A percentile compares a stretch with the other conserved stretches of the same genome.
phyloP scores from a whole-genome alignment of 2,113 vertebrate species.

The Craseonycteris thonglongyai region DNA sequence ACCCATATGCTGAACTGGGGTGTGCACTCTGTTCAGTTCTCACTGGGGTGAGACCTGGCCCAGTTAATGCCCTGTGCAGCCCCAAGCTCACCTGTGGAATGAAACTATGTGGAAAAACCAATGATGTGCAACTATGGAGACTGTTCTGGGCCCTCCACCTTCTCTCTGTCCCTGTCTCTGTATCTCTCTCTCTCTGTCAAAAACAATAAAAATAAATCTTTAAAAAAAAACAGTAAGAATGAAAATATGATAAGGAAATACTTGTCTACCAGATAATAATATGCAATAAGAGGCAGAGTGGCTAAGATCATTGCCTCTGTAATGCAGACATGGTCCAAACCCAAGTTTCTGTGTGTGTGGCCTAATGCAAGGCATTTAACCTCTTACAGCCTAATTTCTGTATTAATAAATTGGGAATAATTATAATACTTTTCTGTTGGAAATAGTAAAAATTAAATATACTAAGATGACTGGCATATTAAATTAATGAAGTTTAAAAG shows the following conservation, averaged over 20 bases:
- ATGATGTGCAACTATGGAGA: no score
- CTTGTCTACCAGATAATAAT: neutral
- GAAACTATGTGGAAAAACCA: no score
- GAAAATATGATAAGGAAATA: neutral
- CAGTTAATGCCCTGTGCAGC: no score
- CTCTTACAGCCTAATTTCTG: neutral
- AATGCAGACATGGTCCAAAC: neutral
- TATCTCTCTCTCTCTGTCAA: no score
- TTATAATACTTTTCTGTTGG: neutral
- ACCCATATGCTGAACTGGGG: no score
- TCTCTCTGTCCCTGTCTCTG: no score
- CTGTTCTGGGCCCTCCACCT: no score
- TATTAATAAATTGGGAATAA: neutral
- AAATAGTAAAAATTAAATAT: neutral
- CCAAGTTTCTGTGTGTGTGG: neutral
- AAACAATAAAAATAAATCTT: no score
- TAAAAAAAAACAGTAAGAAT: neutral
- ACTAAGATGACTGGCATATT: neutral
- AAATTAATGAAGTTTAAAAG: neutral
- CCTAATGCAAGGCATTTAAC: neutral
- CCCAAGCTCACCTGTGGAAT: no score
- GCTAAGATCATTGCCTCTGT: neutral
- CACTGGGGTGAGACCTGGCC: no score
- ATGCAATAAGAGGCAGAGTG: neutral
- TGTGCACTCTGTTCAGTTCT: no score